Conservation (phyloP, 2,113 vertebrate species). For the Python bivittatus region DNA sequence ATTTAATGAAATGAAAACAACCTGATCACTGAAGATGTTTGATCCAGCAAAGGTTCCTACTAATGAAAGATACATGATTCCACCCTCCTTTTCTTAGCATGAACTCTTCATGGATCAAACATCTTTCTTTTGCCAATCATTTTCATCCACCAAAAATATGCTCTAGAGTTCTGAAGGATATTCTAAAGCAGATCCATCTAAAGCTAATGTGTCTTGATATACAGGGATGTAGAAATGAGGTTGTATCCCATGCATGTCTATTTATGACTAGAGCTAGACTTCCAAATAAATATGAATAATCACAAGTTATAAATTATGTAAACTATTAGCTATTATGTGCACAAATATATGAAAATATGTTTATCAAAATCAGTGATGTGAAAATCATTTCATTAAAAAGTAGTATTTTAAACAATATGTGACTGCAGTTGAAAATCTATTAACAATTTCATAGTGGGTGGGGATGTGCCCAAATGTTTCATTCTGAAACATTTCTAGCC, state of each 20-base stretch:
- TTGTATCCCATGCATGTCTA: not conserved
- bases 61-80: not conserved
- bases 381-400: not conserved
- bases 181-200: not conserved
- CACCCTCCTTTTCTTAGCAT: not conserved
- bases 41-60: not conserved
- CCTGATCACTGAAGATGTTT: not conserved
- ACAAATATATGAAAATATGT: not conserved
- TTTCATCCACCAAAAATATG: not conserved
- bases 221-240: not conserved
- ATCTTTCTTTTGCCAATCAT: not conserved
- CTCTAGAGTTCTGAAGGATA: not conserved
- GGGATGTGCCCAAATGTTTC: not conserved
- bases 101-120: not conserved
- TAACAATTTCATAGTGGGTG: not conserved
- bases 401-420: not conserved
- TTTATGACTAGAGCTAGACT: not conserved
- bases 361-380: not conserved
- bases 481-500: not conserved
- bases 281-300: not conserved
- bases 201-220: not conserved
- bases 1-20: not conserved
- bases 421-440: not conserved
- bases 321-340: not conserved
- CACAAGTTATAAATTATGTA: not conserved